phyloP scores from a whole-genome alignment of 1,140 invertebrate species.

The Zophobas morio region DNA sequence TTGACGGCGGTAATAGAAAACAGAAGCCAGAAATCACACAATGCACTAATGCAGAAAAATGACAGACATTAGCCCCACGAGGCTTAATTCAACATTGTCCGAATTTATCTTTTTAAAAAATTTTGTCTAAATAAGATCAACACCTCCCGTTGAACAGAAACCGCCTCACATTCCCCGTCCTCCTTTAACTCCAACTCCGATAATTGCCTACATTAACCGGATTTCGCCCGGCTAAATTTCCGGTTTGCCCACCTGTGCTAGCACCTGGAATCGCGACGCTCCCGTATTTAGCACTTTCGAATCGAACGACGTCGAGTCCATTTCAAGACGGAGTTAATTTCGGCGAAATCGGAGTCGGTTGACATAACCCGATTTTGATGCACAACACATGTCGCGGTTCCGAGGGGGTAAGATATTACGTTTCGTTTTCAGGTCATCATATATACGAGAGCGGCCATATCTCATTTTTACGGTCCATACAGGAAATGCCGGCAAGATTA shows the following conservation, averaged over 20 bases:
- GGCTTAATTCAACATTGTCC: too few species aligned
- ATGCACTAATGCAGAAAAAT: too few species aligned
- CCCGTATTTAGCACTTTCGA: constrained; percentile 33
- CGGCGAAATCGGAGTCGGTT: constrained; percentile 4
- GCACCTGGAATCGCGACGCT: constrained; percentile 23
- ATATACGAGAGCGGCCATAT: constrained; percentile 51
- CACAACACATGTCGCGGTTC: constrained; percentile 36
- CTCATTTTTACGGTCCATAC: constrained; percentile 60
- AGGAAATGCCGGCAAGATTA: constrained; percentile 58
- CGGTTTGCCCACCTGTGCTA: constrained; percentile 1
- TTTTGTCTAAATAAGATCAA: too few species aligned
- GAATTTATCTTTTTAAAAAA: too few species aligned
- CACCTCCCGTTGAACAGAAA: too few species aligned
- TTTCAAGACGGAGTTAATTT: constrained; percentile 39
- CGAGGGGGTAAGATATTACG: constrained; percentile 40
- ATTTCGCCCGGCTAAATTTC: constrained; percentile 4
- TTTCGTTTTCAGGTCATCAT: constrained; percentile 42
- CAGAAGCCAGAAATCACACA: too few species aligned
- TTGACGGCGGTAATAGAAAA: too few species aligned
- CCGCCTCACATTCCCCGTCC: too few species aligned
- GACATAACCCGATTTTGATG: constrained; percentile 36
- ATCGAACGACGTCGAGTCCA: constrained; percentile 8
- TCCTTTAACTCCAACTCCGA: not conserved
- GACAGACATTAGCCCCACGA: too few species aligned
- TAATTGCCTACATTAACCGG: constrained; percentile 1